Evolutionary conservation across 2,888 invertebrate species (phyloP), one percentile per base, ranked within the genome.

Genomic region (Drosophila fungiperda): DNA sequence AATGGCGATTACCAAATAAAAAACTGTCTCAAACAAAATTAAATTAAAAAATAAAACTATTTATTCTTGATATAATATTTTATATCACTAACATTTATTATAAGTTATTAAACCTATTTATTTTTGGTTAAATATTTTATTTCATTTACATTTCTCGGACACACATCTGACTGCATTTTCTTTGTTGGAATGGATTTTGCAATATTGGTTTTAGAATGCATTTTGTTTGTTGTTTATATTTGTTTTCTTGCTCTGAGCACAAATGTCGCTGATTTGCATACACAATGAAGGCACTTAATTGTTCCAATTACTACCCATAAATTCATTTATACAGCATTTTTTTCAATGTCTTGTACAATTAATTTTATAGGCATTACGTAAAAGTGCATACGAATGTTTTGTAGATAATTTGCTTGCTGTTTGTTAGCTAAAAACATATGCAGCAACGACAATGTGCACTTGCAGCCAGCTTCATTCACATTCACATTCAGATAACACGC

Each of bases 401-500:
- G 20, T 23, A n/a, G 2, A 55, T 55, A 35, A 35, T 15, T 45
- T 45, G 4, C 23, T 3, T 15, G 4, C n/a, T 29, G n/a, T 8
- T 15, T 33, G 38, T 26, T 26, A 55, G n/a, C 54, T 54, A 38
- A 2, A 11, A 36, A 36, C 36, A 54, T 54, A 17, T 26, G 15
- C 1, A 36, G 17, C 11, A 23, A 23, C 36, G 17, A 26, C 32
- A 49, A 49, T 49, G 17, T 26, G 15, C 8, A 49, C 26, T 4
- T 35, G 11, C 35, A 35, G 11, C 29, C 29, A 11, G 35, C 7
- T 7, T 15, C 33, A 52, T 12, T 32, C 59, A 33, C 54, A 60
- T 64, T 26, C 55, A 64, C 68, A 65, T 42, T 57, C 59, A 68
- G 83, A 83, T 65, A 79, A 84, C 80, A 76, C 73, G 73, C 73